phyloP scores from a whole-genome alignment of 2,888 invertebrate genomes.

The Keiferia lycopersicella region DNA sequence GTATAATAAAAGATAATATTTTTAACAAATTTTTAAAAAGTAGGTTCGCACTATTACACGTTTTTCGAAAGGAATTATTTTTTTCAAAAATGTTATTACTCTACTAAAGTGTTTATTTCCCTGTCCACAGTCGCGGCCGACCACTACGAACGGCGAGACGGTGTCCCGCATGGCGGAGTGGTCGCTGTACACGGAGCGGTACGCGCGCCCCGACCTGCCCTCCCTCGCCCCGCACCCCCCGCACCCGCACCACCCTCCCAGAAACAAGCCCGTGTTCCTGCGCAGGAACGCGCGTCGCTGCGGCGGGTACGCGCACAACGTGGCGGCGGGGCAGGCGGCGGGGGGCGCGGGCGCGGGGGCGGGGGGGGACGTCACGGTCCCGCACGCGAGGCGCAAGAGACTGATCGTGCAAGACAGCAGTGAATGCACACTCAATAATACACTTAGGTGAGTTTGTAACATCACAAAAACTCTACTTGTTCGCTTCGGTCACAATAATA shows the following conservation, averaged over 20 bases:
- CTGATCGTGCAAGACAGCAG: conserved; percentile 52
- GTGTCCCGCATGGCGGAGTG: conserved; percentile 56
- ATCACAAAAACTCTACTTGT: no score
- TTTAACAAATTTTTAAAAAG: no score
- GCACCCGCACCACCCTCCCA: conserved; percentile 29
- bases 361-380: conserved; percentile 29
- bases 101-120: no score
- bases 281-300: conserved; percentile 68
- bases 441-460: background rate
- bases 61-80: no score
- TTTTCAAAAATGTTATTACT: no score
- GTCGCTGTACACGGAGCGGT: conserved; percentile 63
- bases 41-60: no score
- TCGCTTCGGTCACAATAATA: no score
- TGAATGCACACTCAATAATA: conserved; percentile 48
- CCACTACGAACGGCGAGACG: conserved; percentile 43
- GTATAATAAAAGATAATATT: no score
- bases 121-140: conserved; percentile 40
- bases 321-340: conserved; percentile 31
- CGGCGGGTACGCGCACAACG: conserved; percentile 51
- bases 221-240: conserved; percentile 24
- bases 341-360: conserved; percentile 31
- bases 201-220: conserved; percentile 41
- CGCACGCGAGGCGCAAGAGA: conserved; percentile 52
- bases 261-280: conserved; percentile 75